Conservation (phyloP, 2,113 vertebrate genomes). For the Hippocampus guttulatus region DNA sequence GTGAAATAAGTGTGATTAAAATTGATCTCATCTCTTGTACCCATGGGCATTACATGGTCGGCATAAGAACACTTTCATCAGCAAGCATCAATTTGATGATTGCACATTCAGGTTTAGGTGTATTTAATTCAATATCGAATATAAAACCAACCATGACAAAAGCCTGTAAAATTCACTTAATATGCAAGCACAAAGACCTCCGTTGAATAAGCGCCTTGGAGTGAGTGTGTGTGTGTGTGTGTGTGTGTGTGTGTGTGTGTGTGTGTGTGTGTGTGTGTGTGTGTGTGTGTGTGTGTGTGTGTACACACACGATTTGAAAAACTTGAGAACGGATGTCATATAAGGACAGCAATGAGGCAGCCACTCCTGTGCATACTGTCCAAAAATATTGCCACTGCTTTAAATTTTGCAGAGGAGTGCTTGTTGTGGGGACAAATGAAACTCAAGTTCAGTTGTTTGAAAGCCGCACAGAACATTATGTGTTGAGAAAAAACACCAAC, state of each 20-base stretch:
- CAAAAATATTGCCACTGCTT: too few species aligned
- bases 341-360: not conserved
- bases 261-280: not conserved
- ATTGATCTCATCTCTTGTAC: constrained; percentile 11
- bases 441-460: not conserved
- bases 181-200: not conserved
- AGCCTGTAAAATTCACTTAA: constrained; percentile 3
- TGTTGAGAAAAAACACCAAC: too few species aligned
- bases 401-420: too few species aligned
- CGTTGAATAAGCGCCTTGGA: not conserved
- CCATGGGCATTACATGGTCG: constrained; percentile 6
- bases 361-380: too few species aligned
- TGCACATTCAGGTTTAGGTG: constrained; percentile 19
- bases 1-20: constrained; percentile 6
- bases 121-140: constrained; percentile 5
- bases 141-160: not conserved
- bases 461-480: too few species aligned
- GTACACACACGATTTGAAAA: not conserved
- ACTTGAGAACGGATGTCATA: too few species aligned
- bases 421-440: too few species aligned
- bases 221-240: not conserved
- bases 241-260: not conserved
- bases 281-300: not conserved
- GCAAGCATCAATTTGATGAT: constrained; percentile 11
- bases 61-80: constrained; percentile 11